Evolutionary conservation across 2,113 vertebrate species (phyloP), one percentile per base, ranked within the genome.

Genomic region (Bos javanicus): DNA sequence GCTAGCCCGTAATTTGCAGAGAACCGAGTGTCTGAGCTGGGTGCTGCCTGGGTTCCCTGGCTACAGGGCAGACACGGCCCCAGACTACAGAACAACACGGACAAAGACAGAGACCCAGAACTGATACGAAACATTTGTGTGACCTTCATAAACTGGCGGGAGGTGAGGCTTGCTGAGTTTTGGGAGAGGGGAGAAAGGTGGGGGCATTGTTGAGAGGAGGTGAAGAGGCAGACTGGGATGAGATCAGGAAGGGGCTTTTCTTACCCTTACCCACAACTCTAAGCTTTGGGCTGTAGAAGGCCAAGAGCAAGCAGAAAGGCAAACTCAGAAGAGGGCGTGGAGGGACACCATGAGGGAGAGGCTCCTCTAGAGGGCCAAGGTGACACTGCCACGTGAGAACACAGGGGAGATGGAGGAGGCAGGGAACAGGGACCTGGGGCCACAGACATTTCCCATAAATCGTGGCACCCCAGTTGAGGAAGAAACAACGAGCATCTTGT

Each of bases 61-160:
- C 16, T 39, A 52, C 0, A 39, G 74, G 36, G 8, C 78, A 33
- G 28, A 82, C 0, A 8, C 2, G 19, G 64, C 21, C 67, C 48
- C 15, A 3, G 43, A 12, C 60, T 59, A 33, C 52, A 39, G 16
- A 46, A 59, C 19, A n/a, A 4, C 12, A 15, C 11, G 15, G 1
- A 19, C 21, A 21, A 85, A 67, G 62, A 36, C 4, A 25, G 39
- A 76, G 86, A 36, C 14, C 15, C 28, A 26, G 76, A 17, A 39
- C 0, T 8, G n/a, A 4, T 7, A 17, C 0, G 25, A 52, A 1
- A 19, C 10, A 1, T 50, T 33, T 78, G 23, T 14, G 39, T 6
- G 15, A 33, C 46, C 30, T 10, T 12, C 60, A 39, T 54, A 43
- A 46, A 39, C 87, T 43, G 33, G 7, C 2, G 11, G 1, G 25